Evolutionary conservation across 2,888 invertebrate species (phyloP).

Genomic region (Sthenelais limicola): DNA sequence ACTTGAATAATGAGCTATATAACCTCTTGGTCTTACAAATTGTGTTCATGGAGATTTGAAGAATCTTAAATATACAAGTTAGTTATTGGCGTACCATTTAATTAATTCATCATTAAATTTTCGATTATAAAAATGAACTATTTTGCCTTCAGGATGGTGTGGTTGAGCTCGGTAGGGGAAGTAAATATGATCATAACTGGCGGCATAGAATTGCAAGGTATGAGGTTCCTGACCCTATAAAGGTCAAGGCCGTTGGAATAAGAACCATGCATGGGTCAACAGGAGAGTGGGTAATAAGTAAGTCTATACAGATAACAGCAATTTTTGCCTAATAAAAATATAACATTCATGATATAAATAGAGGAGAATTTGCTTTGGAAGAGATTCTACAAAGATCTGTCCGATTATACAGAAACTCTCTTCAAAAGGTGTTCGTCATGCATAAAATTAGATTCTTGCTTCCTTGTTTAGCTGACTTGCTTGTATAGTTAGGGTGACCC

Average conservation of each 20-base stretch:
- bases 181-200: neutral
- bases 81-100: too few species aligned
- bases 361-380: too few species aligned
- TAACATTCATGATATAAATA: neutral
- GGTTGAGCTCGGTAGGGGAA: constrained; percentile 1
- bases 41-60: neutral
- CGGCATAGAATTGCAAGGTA: neutral
- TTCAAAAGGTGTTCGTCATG: too few species aligned
- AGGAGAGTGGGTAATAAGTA: constrained; percentile 7
- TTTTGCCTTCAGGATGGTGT: neutral
- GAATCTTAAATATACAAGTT: too few species aligned
- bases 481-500: too few species aligned
- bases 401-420: too few species aligned
- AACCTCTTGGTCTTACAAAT: neutral
- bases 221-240: neutral
- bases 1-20: neutral
- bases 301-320: neutral
- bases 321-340: neutral
- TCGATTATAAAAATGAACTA: too few species aligned
- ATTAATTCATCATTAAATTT: too few species aligned
- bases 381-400: too few species aligned
- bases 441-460: too few species aligned
- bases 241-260: neutral
- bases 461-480: too few species aligned
- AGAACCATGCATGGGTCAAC: constrained; percentile 9